These are phyloP conservation scores for Prunella fulvescens DNA, from an alignment of 2,113 vertebrate genomes.

Conservation along the genomic window DNA sequence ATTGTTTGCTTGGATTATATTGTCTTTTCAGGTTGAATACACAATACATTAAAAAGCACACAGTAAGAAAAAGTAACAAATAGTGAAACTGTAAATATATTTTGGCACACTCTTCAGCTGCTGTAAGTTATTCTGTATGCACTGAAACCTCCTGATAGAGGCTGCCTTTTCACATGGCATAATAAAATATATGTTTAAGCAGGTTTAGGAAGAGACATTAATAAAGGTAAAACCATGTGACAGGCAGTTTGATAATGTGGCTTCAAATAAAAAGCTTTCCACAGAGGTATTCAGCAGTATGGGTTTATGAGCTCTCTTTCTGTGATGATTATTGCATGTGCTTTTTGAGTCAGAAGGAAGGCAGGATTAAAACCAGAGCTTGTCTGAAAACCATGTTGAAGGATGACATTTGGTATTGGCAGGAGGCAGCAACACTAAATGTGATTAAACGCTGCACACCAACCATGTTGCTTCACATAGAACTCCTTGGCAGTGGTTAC, in stretches of 20 bases:
- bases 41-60: background rate
- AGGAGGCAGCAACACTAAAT: background rate
- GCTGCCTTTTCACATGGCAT: background rate
- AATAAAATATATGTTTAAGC: background rate
- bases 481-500: background rate
- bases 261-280: background rate
- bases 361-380: background rate
- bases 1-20: background rate
- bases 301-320: background rate
- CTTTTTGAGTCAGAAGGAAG: background rate
- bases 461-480: fast-evolving
- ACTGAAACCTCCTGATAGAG: background rate
- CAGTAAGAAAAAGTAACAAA: background rate
- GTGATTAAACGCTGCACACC: background rate
- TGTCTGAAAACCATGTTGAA: background rate
- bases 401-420: background rate
- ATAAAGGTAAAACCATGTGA: background rate
- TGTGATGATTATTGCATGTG: fast-evolving
- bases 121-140: background rate
- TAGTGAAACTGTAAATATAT: background rate
- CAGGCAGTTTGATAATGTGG: background rate
- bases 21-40: background rate
- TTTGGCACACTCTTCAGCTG: background rate
- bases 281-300: background rate
- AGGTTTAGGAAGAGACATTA: background rate